Conservation (phyloP, 1,140 invertebrate species). For the Drosophila nigromelanica region DNA sequence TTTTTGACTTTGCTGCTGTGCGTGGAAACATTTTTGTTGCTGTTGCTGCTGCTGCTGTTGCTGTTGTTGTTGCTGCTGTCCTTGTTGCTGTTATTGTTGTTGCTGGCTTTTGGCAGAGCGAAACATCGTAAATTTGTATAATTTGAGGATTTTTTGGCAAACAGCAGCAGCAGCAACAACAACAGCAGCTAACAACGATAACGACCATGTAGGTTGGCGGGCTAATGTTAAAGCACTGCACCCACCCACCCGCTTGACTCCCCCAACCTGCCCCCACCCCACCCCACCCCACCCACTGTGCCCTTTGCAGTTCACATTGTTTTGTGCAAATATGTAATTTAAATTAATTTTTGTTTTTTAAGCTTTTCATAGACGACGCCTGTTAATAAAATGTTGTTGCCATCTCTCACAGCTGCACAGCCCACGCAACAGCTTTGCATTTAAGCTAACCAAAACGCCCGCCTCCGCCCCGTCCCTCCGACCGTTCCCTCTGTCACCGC, state of each 20-base stretch:
- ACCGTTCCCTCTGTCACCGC: background rate
- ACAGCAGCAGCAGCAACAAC: conserved; percentile 6
- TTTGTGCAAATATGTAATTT: conserved; percentile 57
- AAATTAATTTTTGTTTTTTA: conserved; percentile 61
- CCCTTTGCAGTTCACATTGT: conserved; percentile 35
- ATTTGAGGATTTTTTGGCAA: conserved; percentile 48
- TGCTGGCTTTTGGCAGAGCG: conserved; percentile 34
- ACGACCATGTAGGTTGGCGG: conserved; percentile 12
- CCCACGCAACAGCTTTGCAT: conserved; percentile 9
- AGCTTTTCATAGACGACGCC: conserved; percentile 48
- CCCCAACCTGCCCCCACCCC: background rate
- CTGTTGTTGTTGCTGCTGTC: conserved; percentile 2
- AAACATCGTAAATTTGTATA: conserved; percentile 56
- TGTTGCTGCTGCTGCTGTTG: background rate
- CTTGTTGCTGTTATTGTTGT: conserved; percentile 13
- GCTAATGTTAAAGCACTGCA: background rate
- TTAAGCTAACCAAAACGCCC: too few species aligned
- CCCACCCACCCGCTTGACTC: background rate
- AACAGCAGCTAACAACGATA: conserved; percentile 23
- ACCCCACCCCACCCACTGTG: background rate
- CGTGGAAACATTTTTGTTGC: background rate
- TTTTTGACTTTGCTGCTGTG: conserved; percentile 22
- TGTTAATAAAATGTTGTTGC: conserved; percentile 53
- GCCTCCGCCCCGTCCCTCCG: too few species aligned
- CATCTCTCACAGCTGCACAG: conserved; percentile 6